Evolutionary conservation across 2,888 invertebrate genomes (phyloP).

Genomic region (Platycheirus albimanus): DNA sequence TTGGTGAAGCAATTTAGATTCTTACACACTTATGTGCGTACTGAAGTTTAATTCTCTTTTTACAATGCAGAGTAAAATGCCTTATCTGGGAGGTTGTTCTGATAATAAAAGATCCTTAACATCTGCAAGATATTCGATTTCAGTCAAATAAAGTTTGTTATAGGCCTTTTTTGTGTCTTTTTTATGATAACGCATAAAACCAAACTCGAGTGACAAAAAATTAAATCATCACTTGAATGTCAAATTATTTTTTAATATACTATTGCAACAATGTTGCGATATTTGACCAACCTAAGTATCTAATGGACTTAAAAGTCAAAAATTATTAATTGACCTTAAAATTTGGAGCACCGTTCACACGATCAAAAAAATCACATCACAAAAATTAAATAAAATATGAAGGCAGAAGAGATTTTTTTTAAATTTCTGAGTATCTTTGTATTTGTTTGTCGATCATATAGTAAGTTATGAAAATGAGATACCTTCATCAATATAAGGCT

Average conservation of each 20-base stretch:
- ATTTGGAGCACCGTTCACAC: no score
- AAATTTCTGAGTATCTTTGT: no score
- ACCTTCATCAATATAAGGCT: no score
- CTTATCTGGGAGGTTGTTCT: slow-evolving; percentile 54
- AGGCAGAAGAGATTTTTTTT: no score
- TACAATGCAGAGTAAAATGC: slow-evolving; percentile 32
- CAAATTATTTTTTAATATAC: slow-evolving; percentile 27
- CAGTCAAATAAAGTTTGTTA: slow-evolving; percentile 19
- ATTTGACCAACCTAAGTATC: neutral
- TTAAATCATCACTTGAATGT: slow-evolving; percentile 56
- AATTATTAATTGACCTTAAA: no score
- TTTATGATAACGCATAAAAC: slow-evolving; percentile 57
- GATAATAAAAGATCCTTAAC: slow-evolving; percentile 41
- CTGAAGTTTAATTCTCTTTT: slow-evolving; percentile 36
- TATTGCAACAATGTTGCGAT: slow-evolving; percentile 60
- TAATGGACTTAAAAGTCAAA: no score
- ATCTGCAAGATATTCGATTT: slow-evolving; percentile 18
- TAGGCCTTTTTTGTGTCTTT: slow-evolving; percentile 27
- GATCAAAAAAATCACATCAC: no score
- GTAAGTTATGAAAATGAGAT: no score
- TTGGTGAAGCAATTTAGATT: neutral
- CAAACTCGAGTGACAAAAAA: slow-evolving; percentile 32
- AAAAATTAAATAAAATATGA: no score
- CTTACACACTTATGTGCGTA: slow-evolving; percentile 33
- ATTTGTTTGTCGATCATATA: no score